Base-by-base conservation (phyloP, 2,113 vertebrate species). In the Proterorhinus semilunaris region DNA sequence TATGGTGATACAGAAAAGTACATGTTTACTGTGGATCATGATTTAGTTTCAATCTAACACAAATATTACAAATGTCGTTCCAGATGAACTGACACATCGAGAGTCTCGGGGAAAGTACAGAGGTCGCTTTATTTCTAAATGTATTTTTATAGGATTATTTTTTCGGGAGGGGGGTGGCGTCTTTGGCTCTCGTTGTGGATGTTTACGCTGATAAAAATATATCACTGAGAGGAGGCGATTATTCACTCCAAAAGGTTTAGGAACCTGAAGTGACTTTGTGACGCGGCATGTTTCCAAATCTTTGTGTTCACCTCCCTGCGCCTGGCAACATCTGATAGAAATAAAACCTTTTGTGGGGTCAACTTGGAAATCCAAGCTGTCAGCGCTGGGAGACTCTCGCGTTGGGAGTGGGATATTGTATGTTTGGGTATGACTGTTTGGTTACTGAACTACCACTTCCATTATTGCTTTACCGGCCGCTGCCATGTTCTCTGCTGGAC, bases 271-370 rank as follows among this genome's bases (percentile, higher is more conserved):
- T 44, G 71, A 71, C 66, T 74, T 71, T 81, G 86, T 89, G 71
- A 82, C 83, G 78, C 85, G 13, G 7, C 0, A 75, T 80, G 71
- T 71, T 70, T 74, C 81, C 84, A 87, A 89, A 69, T 75, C 59
- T 71, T 65, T 71, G 63, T 76, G n/a, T 69, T 79, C 67, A 73
- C 74, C 66, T 85, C 51, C 55, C 58, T 75, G 82, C 61, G 78
- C 83, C 82, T 84, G 87, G 86, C 89, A 91, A 90, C 91, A 89
- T 91, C 80, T 90, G 90, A 92, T 82, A 85, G 85, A 86, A 91
- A 92, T 91, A 90, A 91, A 90, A 83, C 73, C 70, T 82, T 83
- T 88, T 86, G 88, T 83, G 83, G 85, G 87, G 86, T 92, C 85
- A 86, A 86, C 85, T 91, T 90, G 87, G 88, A 86, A 88, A 91